These are phyloP conservation scores for Drosophila parabipectinata DNA, from an alignment of 1,140 invertebrate species.

Conservation along the genomic window DNA sequence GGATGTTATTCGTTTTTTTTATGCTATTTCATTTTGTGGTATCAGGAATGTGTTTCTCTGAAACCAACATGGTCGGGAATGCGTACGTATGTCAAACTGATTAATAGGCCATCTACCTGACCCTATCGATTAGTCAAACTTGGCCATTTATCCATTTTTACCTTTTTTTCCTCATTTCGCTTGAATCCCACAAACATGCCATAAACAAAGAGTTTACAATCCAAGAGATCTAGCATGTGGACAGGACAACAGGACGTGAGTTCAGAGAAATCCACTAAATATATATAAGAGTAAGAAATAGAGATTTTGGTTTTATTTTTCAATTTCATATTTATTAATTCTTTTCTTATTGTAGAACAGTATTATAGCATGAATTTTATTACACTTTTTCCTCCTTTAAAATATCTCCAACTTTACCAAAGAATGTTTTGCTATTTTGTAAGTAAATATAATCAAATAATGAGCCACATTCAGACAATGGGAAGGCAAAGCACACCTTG, in stretches of 20 bases:
- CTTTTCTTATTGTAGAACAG: neutral
- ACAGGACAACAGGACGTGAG: constrained; percentile 32
- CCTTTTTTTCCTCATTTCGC: neutral
- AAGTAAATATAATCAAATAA: constrained; percentile 58
- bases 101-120: constrained; percentile 53
- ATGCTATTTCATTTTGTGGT: constrained; percentile 12
- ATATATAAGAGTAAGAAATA: constrained; percentile 20
- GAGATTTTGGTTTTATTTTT: neutral
- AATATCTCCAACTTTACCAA: neutral
- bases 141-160: constrained; percentile 12
- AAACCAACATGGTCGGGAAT: too few species aligned
- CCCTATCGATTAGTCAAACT: constrained; percentile 33
- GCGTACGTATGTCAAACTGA: too few species aligned
- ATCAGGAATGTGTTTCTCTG: constrained; percentile 20
- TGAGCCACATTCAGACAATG: constrained; percentile 39
- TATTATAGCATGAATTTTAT: neutral
- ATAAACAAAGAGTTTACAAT: constrained; percentile 11
- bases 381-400: neutral
- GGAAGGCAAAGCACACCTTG: constrained; percentile 12
- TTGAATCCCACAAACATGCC: neutral
- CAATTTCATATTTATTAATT: neutral
- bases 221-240: constrained; percentile 35
- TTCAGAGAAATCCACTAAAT: constrained; percentile 38
- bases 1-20: constrained; percentile 18
- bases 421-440: neutral